Evolutionary conservation across 2,797 vertebrate species (phyloP).

Genomic region (Neopelma chrysocephalum): DNA sequence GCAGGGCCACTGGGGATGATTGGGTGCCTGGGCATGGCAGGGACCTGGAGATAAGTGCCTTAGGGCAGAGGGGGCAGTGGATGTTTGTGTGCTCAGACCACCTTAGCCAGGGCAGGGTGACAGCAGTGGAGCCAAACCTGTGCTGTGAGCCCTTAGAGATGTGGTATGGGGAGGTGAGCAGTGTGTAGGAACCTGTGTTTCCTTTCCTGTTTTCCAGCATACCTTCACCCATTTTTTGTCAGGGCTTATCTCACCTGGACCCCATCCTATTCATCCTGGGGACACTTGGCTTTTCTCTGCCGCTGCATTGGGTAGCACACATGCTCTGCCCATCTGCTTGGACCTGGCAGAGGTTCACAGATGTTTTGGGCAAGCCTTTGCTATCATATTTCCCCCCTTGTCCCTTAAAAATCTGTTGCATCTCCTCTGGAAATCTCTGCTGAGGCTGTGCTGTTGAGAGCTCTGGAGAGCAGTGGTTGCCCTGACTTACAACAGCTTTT

Average conservation of each 20-base stretch:
- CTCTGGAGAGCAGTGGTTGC: background rate
- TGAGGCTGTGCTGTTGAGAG: background rate
- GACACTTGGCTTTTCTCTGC: background rate
- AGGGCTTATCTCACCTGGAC: background rate
- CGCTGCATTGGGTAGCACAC: accelerated
- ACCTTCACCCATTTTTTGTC: background rate
- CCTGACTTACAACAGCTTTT: background rate
- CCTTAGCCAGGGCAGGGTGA: background rate
- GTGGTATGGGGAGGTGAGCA: background rate
- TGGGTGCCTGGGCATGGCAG: background rate
- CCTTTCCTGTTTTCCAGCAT: background rate
- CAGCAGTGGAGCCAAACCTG: background rate
- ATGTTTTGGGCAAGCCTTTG: background rate
- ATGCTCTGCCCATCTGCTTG: background rate
- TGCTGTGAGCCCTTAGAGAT: background rate
- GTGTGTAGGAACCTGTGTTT: background rate
- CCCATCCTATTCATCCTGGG: background rate
- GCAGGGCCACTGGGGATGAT: background rate
- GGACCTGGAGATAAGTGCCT: background rate
- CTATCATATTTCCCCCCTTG: background rate
- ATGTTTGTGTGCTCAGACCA: background rate
- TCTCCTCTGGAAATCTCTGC: background rate
- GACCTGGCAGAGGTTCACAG: background rate
- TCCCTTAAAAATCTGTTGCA: background rate
- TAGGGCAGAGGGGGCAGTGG: background rate